Base-by-base conservation (phyloP, 2,797 vertebrate genomes). In the Coluber constrictor region DNA sequence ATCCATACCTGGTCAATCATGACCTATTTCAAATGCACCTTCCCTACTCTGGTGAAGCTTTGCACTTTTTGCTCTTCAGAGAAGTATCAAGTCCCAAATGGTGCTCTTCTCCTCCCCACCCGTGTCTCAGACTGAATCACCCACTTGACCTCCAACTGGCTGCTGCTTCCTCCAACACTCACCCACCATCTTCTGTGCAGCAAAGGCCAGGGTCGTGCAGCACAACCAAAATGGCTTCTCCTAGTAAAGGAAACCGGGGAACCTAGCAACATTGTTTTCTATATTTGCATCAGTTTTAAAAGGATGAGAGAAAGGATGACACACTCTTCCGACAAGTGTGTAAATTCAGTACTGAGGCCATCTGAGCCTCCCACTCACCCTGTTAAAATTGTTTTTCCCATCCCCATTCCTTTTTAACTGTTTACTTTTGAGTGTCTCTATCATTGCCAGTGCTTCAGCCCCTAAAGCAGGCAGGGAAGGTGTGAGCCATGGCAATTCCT, bases 191-290 rank as follows among this genome's bases (percentile, higher is more conserved):
- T 57, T 88, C 56, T 16, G 29, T 83, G 74, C 74, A 25, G 74
- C 74, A 83, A 55, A n/a, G 86, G 55, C 86, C 86, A 32, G 54
- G 87, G 87, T 59, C 55, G 56, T 12, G 0, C 89, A 0, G 0
- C 0, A 1, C 0, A 56, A 47, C 18, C 92, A 93, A 90, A 91
- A 92, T 88, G 94, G 74, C 86, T 92, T 55, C 90, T 55, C 89
- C 91, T 94, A 92, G 88, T 79, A 25, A 92, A 95, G 91, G 92
- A 93, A 92, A 93, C 0, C 4, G 0, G 16, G 94, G 90, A 94
- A 90, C 96, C 95, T 95, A 95, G 96, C 96, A 95, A 94, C 96
- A 95, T 88, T 95, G 94, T 96, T 92, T 92, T 47, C 94, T 94
- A 16, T 92, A 93, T 95, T 93, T 95, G 94, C 94, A 94, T 91